phyloP scores from a whole-genome alignment of 1,140 invertebrate species.

The Drosophila ficusphila region DNA sequence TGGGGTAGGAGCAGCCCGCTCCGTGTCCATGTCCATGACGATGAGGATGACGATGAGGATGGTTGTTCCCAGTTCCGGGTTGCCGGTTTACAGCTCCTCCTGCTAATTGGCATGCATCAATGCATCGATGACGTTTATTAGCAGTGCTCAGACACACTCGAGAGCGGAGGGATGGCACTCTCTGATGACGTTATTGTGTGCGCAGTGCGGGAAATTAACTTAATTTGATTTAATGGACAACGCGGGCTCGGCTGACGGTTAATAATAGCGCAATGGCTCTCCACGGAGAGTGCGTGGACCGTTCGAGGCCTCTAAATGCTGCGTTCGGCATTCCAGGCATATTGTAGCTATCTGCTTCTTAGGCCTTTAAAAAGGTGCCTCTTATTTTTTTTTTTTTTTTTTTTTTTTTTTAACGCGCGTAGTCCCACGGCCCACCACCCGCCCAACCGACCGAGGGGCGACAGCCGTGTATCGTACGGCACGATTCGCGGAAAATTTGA shows the following conservation, averaged over 20 bases:
- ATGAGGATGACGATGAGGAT: too few relatives aligned
- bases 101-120: conserved; percentile 78
- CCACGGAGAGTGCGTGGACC: background rate
- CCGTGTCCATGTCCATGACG: conserved; percentile 21
- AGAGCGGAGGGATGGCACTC: background rate
- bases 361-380: too few relatives aligned
- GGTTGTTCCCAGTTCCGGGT: conserved; percentile 10
- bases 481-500: too few relatives aligned
- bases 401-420: too few relatives aligned
- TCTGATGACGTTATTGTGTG: conserved; percentile 72
- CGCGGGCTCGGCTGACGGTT: conserved; percentile 3
- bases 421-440: too few relatives aligned
- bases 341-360: too few relatives aligned
- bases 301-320: conserved; percentile 2
- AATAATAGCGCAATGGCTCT: conserved; percentile 8
- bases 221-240: conserved; percentile 73
- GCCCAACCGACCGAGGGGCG: too few relatives aligned
- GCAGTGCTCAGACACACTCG: conserved; percentile 66
- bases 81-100: background rate
- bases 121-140: conserved; percentile 81
- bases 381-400: too few relatives aligned
- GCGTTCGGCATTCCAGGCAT: too few relatives aligned
- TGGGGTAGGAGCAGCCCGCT: background rate
- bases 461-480: too few relatives aligned
- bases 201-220: conserved; percentile 72